A percentile compares a stretch with the other conserved stretches of the same genome.
phyloP scores from a whole-genome alignment of 2,113 vertebrate genomes.

The Hippocampus comes region DNA sequence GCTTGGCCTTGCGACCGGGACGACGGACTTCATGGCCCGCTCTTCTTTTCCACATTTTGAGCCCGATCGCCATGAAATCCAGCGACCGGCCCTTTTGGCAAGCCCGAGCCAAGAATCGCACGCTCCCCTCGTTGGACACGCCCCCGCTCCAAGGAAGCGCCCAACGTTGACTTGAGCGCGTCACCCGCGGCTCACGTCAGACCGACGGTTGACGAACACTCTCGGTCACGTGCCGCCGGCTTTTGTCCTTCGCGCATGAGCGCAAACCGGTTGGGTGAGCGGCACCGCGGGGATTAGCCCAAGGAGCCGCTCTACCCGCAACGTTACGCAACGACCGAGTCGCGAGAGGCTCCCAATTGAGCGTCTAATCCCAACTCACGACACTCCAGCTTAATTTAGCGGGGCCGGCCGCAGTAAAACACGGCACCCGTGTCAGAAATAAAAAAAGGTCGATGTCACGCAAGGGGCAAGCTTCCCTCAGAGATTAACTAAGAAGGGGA shows the following conservation, averaged over 20 bases:
- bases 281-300: background rate
- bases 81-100: background rate
- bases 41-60: background rate
- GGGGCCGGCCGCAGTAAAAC: background rate
- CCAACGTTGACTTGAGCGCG: background rate
- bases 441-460: background rate
- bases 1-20: background rate
- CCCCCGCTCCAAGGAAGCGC: background rate
- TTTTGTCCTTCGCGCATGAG: background rate
- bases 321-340: slow-evolving; percentile 39
- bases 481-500: background rate
- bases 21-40: background rate
- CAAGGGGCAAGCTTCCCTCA: background rate
- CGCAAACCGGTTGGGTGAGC: background rate
- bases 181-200: background rate
- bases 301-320: slow-evolving; percentile 9
- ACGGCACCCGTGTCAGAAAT: background rate
- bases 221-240: background rate
- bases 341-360: background rate
- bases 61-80: background rate
- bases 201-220: background rate
- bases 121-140: background rate
- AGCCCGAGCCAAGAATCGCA: no score
- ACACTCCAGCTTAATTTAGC: background rate
- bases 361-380: background rate